Base-by-base conservation (phyloP, 2,797 vertebrate genomes). In the Hyperoplus immaculatus region DNA sequence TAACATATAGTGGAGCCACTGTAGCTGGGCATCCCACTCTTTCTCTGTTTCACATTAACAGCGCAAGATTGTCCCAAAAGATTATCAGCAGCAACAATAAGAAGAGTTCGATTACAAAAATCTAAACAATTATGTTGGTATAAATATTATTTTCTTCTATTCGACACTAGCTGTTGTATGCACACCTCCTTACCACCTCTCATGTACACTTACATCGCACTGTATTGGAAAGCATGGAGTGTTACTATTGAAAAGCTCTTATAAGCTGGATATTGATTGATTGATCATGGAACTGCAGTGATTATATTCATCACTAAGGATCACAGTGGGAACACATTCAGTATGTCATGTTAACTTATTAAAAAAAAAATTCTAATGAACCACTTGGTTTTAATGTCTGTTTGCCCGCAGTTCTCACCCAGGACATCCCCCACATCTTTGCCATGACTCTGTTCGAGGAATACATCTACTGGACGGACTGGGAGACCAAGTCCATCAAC, bases 401-500 rank as follows among this genome's bases (percentile, higher is more conserved):
- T 54, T 42, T 3, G 15, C 70, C 51, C 3, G 3, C 82, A 92
- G 91, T 92, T 73, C 87, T 92, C 68, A 89, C 46, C 69, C 84
- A 93, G 74, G 98, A 99, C 91, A 99, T 99, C 91, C 98, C 98
- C 0, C 98, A 99, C 94, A 99, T 99, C 94, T 99, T 99, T 0
- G 98, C 98, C 0, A 96, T 99, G 95, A 98, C 98, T 4, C 94
- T 99, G 88, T 99, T 99, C 51, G 98, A 99, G 92, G 98, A 99
- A 86, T 97, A 95, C 65, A 98, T 99, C 79, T 99, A 99, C 95
- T 99, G 98, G 98, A 99, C 98, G 0, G 98, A 99, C 93, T 99
- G 98, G 98, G 98, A 99, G 93, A 99, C 98, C 46, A 99, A 99
- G 84, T 99, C 98, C 78, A 99, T 99, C 90, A 99, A 98, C 94